phyloP scores from a whole-genome alignment of 2,888 invertebrate genomes.

The Pandemis corylana region DNA sequence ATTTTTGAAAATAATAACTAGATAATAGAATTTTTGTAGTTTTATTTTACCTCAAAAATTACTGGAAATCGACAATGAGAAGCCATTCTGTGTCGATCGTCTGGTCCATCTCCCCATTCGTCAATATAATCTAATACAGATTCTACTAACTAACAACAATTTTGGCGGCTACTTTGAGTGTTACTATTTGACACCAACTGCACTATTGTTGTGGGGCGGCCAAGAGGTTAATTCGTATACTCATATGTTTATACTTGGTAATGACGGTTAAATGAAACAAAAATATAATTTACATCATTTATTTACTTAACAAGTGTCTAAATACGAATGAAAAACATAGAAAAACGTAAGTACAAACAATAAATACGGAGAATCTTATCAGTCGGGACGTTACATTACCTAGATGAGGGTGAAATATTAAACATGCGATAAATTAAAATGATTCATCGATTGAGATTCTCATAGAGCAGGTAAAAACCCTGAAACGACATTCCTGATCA shows the following conservation, averaged over 20 bases:
- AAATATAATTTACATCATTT: slow-evolving; percentile 43
- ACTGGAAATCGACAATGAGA: no score
- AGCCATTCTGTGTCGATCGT: no score
- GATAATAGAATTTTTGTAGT: slow-evolving; percentile 62
- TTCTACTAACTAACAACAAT: no score
- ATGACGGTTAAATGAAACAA: slow-evolving; percentile 48
- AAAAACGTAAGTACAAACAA: slow-evolving; percentile 77
- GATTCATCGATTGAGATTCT: slow-evolving; percentile 10
- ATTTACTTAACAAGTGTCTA: slow-evolving; percentile 51
- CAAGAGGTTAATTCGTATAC: no score
- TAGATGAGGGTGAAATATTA: slow-evolving; percentile 46
- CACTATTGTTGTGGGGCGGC: no score
- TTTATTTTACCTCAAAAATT: slow-evolving; percentile 50
- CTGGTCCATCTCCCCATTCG: no score
- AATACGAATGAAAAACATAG: slow-evolving; percentile 61
- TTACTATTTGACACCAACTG: no score
- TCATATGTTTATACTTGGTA: no score
- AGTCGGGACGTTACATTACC: slow-evolving; percentile 64
- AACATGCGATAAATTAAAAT: slow-evolving; percentile 32
- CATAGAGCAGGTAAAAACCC: background rate
- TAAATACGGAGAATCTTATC: slow-evolving; percentile 69
- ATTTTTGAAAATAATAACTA: slow-evolving; percentile 77
- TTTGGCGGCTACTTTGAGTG: no score
- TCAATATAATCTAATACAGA: no score
- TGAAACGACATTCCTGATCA: background rate